Evolutionary conservation across 2,113 vertebrate species (phyloP).

Genomic region (Aspiorhynchus laticeps): DNA sequence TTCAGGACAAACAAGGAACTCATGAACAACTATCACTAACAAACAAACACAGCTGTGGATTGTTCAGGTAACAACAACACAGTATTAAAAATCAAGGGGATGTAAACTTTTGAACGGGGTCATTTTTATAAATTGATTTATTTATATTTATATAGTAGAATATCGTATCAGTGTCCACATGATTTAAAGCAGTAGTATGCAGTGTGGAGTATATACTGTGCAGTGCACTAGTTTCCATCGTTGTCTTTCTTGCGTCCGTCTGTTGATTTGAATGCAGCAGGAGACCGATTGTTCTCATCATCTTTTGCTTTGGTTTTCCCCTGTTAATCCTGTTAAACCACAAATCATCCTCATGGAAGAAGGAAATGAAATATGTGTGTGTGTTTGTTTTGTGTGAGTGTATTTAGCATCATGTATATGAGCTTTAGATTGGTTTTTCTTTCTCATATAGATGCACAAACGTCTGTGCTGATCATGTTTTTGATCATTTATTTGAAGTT

Average conservation of each 20-base stretch:
- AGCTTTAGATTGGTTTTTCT: background rate
- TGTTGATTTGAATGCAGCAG: background rate
- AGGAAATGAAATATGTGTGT: background rate
- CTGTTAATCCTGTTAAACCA: constrained; percentile 16
- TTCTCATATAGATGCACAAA: background rate
- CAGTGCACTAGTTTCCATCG: background rate
- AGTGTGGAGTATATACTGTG: no score
- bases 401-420: background rate
- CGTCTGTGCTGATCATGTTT: background rate
- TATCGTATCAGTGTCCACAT: no score
- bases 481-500: background rate
- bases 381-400: background rate
- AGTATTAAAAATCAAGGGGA: no score
- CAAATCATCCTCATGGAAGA: background rate
- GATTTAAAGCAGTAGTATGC: no score
- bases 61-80: no score
- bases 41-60: no score
- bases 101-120: no score
- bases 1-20: no score
- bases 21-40: no score
- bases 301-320: constrained; percentile 10
- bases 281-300: background rate
- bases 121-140: no score
- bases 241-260: background rate
- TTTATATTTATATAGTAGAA: no score